Conservation (phyloP, 2,797 vertebrate genomes). For the Megalops cyprinoides region DNA sequence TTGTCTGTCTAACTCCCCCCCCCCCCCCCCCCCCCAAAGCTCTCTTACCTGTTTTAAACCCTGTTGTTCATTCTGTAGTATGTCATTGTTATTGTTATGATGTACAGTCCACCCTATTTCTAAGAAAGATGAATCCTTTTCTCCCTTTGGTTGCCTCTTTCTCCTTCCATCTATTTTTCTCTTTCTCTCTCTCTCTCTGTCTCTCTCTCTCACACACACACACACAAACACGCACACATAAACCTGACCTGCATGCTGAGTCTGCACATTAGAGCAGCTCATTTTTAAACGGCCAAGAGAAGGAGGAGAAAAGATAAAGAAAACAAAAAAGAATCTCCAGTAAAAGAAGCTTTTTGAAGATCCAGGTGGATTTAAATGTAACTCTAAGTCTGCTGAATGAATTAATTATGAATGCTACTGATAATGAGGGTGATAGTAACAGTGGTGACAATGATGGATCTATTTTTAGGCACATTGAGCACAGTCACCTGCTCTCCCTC, state of each 20-base stretch:
- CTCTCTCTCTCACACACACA: neutral
- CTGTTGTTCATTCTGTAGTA: neutral
- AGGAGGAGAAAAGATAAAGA: neutral
- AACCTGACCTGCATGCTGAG: constrained; percentile 29
- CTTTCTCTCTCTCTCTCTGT: neutral
- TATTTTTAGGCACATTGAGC: constrained; percentile 65
- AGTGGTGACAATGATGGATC: constrained; percentile 55
- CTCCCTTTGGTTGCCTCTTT: neutral
- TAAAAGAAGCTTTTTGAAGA: constrained; percentile 48
- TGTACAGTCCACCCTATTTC: too few relatives aligned
- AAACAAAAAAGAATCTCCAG: constrained; percentile 45
- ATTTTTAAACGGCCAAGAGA: neutral
- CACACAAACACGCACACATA: constrained; percentile 2
- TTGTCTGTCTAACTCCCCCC: too few relatives aligned
- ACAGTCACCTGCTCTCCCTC: constrained; percentile 38
- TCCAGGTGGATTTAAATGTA: constrained; percentile 32
- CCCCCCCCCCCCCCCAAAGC: too few relatives aligned
- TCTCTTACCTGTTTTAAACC: neutral
- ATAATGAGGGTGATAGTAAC: constrained; percentile 64
- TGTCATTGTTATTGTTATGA: too few relatives aligned
- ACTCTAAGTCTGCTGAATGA: constrained; percentile 52
- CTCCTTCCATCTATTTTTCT: neutral
- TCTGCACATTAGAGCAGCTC: neutral
- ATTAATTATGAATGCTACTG: constrained; percentile 55
- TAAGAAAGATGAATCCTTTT: neutral